Evolutionary conservation across 2,797 vertebrate species (phyloP), one percentile per base, ranked within the genome.

Genomic region (Molossus molossus): DNA sequence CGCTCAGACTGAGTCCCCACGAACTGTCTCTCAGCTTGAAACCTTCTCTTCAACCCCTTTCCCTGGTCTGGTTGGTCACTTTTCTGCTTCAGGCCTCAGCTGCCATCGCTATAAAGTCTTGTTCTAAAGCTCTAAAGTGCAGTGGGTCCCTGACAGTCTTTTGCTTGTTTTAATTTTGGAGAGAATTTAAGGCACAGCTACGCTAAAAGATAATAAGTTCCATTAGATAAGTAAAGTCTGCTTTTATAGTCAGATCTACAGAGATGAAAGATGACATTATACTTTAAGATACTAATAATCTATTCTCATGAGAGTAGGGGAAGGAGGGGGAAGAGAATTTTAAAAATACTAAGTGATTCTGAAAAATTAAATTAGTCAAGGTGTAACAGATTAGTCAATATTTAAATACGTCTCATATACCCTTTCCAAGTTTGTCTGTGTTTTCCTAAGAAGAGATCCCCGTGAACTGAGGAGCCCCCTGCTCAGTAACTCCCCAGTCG

Each of bases 271-370:
- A 73, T 79, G 62, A 64, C 11, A 15, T 3, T 33, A 91, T 29
- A 11, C 94, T 80, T 95, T 93, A 89, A 93, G 17, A 79, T 25
- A 72, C 20, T 69, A 69, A 83, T 18, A 65, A 94, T 57, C 55
- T 90, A 70, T 8, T 94, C 3, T 72, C 11, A 2, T 6, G 79
- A 92, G 69, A 27, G 29, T 48, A 6, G 55, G 9, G 55, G 12
- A 50, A 33, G 48, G 9, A 92, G 90, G 67, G 2, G 1, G n/a
- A 79, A 27, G 2, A 79, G 53, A 92, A 80, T 50, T 95, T 15
- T 58, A 69, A 70, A 95, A 94, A 89, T 37, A 5, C 23, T 85
- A 96, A 90, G 23, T 84, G 4, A 1, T 79, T 94, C 80, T 95
- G 95, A 55, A 1, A 91, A 95, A 87, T 62, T 13, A 87, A 82